phyloP scores from a whole-genome alignment of 2,113 vertebrate species.

The Brachypteracias leptosomus region DNA sequence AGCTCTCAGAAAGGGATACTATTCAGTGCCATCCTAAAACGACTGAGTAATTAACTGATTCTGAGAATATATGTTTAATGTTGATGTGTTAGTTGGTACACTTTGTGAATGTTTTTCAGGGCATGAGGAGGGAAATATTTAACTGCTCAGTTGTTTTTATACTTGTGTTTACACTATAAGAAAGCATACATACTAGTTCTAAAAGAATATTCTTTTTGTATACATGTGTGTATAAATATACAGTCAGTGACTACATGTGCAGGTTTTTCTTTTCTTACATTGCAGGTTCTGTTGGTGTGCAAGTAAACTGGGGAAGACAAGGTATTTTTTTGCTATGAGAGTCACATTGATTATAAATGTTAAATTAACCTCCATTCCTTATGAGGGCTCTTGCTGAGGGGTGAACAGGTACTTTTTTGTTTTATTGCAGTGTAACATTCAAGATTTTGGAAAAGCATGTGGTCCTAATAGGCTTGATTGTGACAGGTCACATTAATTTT shows the following conservation, averaged over 20 bases:
- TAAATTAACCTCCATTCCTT: not conserved
- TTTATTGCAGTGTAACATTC: not conserved
- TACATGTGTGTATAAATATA: not conserved
- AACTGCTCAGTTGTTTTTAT: conserved; percentile 15
- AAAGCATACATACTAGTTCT: not conserved
- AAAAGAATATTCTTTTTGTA: not conserved
- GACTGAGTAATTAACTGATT: not conserved
- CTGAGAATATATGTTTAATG: not conserved
- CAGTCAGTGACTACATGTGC: conserved; percentile 42
- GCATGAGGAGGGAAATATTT: conserved; percentile 11
- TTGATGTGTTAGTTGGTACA: not conserved
- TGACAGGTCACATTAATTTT: not conserved
- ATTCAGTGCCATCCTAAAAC: not conserved
- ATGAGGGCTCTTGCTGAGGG: rapidly evolving
- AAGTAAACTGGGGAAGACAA: conserved; percentile 11
- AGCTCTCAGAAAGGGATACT: rapidly evolving
- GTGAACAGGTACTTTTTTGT: rapidly evolving
- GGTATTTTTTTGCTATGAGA: not conserved
- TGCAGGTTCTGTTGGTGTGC: conserved; percentile 32
- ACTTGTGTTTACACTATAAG: not conserved
- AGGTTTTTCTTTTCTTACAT: conserved; percentile 15
- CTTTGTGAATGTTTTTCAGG: not conserved
- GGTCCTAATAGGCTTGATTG: not conserved
- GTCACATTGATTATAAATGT: not conserved
- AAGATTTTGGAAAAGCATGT: not conserved